A percentile compares a stretch with the other conserved stretches of the same genome.
phyloP scores from a whole-genome alignment of 2,113 vertebrate genomes.

The Columba janthina region DNA sequence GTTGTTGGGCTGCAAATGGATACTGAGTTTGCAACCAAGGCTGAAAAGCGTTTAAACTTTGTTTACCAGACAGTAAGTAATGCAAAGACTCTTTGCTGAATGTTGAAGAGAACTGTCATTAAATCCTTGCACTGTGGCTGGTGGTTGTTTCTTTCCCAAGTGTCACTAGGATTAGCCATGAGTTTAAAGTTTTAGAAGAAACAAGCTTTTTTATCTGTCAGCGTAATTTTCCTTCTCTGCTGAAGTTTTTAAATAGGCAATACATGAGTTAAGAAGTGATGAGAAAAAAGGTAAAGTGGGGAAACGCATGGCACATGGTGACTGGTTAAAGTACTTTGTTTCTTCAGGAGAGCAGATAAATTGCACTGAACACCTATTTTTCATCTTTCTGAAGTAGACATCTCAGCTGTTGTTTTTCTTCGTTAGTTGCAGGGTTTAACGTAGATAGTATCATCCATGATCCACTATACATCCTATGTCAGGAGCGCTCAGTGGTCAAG shows the following conservation, averaged over 20 bases:
- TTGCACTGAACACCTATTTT: neutral
- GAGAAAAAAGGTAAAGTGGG: neutral
- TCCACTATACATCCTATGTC: neutral
- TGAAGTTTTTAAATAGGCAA: neutral
- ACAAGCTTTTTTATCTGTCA: neutral
- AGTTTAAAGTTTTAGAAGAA: neutral
- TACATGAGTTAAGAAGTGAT: neutral
- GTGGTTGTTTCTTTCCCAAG: slow-evolving; percentile 4
- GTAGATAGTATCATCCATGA: neutral
- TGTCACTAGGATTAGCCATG: neutral
- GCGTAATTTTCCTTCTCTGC: neutral
- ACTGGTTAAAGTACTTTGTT: neutral
- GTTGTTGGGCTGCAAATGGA: slow-evolving; percentile 23
- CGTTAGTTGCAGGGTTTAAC: neutral
- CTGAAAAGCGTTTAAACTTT: slow-evolving; percentile 61
- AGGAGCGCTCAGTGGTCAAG: neutral
- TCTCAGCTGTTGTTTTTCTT: neutral
- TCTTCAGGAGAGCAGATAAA: neutral
- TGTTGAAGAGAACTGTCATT: neutral
- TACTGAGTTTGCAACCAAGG: slow-evolving; percentile 50
- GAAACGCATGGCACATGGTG: neutral
- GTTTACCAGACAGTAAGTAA: slow-evolving; percentile 67
- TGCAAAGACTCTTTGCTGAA: slow-evolving; percentile 33
- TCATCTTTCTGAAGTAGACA: neutral
- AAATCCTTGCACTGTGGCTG: neutral